Evolutionary conservation across 2,113 vertebrate species (phyloP).

Genomic region (Tragulus kanchil): DNA sequence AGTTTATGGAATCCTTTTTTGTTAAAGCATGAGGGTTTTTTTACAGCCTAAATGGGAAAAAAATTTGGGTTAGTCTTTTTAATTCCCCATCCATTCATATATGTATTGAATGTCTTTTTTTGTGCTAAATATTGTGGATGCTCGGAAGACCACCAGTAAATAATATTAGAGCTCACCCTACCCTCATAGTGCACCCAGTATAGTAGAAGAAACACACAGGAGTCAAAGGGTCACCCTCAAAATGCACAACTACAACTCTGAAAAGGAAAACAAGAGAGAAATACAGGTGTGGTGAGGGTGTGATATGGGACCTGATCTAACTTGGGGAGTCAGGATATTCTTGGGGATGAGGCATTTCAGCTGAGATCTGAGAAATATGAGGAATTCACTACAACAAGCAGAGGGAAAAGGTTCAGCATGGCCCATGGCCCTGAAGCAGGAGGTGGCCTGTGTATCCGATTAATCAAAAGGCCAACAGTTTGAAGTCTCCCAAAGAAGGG

Average conservation of each 20-base stretch:
- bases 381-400: neutral
- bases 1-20: neutral
- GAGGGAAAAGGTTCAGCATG: neutral
- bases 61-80: neutral
- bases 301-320: neutral
- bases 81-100: neutral
- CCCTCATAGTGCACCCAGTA: neutral
- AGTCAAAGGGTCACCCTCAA: neutral
- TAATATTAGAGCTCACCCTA: neutral
- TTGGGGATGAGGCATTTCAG: neutral
- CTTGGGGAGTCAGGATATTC: neutral
- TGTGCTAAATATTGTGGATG: no score
- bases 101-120: neutral
- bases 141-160: neutral
- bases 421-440: neutral
- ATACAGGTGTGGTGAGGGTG: neutral
- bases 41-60: neutral
- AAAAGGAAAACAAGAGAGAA: neutral
- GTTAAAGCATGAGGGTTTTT: neutral
- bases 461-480: neutral
- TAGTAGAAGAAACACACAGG: neutral
- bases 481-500: fast-evolving
- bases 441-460: neutral
- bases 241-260: neutral
- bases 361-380: neutral